Evolutionary conservation across 2,797 vertebrate genomes (phyloP), one percentile per base, ranked within the genome.

Genomic region (Peromyscus attwateri): DNA sequence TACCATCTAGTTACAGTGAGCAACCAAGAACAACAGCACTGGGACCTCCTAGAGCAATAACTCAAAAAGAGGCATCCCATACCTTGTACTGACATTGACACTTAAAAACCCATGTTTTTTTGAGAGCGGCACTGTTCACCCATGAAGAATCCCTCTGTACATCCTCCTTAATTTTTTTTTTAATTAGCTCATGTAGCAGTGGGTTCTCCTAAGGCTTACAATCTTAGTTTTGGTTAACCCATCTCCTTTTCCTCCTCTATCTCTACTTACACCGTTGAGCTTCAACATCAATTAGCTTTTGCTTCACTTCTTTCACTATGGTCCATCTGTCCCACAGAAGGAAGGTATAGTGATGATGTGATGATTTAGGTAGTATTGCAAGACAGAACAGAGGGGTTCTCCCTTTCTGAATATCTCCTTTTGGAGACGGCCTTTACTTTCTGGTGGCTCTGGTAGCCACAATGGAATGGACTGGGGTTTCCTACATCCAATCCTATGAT

Each of bases 311-410:
- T 57, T 57, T 46, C 46, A 60, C 73, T 31, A 52, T 52, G 40
- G n/a, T 55, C 14, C 13, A 19, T 31, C 29, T 62, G 31, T 43
- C 3, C 10, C 52, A 3, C 0, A 2, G 49, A 19, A 11, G 1
- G 4, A 75, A 49, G 25, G 80, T 60, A 25, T 40, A n/a, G n/a
- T 31, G 1, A n/a, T 40, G 55, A 93, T 10, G 21, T 7, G 31
- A 79, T 19, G 29, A 46, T 34, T 23, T 34, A 27, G 40, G 12
- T 3, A 55, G 46, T 37, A 70, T 12, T 83, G 49, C 68, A 87
- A 25, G 16, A 49, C 9, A 77, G 21, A 93, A 70, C 14, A 25
- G 49, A 13, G 13, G 60, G 12, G 25, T 23, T 75, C 17, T 16
- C 14, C 2, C 43, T n/a, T 3, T 66, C 62, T 66, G n/a, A 85